These are phyloP conservation scores for Drosophila orosa DNA, from an alignment of 1,140 invertebrate genomes.

Conservation along the genomic window DNA sequence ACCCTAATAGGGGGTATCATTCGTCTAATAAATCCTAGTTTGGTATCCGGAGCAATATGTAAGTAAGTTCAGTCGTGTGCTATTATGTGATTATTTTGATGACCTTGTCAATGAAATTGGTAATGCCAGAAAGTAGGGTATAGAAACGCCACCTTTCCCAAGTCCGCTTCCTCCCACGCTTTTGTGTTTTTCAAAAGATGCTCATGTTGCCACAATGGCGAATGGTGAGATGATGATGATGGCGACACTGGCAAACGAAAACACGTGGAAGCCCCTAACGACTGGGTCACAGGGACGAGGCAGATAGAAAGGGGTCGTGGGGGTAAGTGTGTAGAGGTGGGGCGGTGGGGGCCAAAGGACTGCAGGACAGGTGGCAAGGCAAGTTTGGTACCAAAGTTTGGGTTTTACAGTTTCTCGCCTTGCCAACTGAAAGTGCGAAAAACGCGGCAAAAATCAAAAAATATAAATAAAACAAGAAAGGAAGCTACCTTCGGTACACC, in stretches of 20 bases:
- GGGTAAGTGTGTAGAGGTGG: neutral
- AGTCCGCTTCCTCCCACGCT: neutral
- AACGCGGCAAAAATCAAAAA: conserved; percentile 26
- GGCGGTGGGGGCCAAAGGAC: neutral
- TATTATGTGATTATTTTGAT: neutral
- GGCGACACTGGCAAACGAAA: conserved; percentile 60
- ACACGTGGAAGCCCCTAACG: conserved; percentile 67
- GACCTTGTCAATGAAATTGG: conserved; percentile 2
- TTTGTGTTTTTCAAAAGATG: conserved; percentile 58
- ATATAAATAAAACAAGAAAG: neutral
- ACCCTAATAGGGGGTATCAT: neutral
- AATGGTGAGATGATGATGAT: conserved; percentile 23
- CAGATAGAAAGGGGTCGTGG: neutral
- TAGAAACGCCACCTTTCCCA: too few species aligned
- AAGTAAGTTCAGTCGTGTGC: neutral
- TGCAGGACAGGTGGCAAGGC: conserved; percentile 14
- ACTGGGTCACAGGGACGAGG: conserved; percentile 13
- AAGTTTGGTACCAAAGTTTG: conserved; percentile 9
- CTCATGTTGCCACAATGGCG: conserved; percentile 61
- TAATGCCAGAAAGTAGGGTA: neutral
- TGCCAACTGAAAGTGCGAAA: conserved; percentile 54
- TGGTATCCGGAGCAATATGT: neutral
- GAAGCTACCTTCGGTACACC: too few species aligned
- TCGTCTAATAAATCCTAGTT: neutral
- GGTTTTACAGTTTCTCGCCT: conserved; percentile 35